phyloP scores from a whole-genome alignment of 2,113 vertebrate genomes.

The Dicaeum eximium region DNA sequence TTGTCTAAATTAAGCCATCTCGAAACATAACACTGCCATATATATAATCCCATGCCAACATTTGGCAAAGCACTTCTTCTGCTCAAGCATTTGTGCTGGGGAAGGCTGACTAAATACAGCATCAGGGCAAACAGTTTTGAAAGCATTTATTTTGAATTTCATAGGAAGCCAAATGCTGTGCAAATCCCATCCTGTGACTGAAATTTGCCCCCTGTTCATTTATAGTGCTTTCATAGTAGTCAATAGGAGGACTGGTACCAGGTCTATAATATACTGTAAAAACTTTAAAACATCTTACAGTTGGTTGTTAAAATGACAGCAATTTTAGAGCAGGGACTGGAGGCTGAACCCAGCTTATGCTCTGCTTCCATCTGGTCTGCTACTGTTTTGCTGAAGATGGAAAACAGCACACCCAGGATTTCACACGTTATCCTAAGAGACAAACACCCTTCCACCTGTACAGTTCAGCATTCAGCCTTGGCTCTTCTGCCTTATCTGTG shows the following conservation, averaged over 20 bases:
- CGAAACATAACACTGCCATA: not conserved
- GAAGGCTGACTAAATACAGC: constrained; percentile 25
- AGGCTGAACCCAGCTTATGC: not conserved
- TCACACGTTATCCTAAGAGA: not conserved
- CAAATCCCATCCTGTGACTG: not conserved
- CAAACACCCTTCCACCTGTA: not conserved
- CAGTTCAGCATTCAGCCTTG: not conserved
- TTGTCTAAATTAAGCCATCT: constrained; percentile 19
- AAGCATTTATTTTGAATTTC: constrained; percentile 1
- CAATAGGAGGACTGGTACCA: not conserved
- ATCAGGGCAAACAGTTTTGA: constrained; percentile 13
- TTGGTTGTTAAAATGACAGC: constrained; percentile 20
- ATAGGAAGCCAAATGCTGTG: not conserved
- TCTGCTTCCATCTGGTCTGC: constrained; percentile 44
- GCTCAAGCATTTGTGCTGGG: constrained; percentile 2
- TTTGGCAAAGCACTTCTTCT: constrained; percentile 20
- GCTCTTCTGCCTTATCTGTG: not conserved
- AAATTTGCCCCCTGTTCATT: not conserved
- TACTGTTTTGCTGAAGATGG: not conserved
- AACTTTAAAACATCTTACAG: not conserved
- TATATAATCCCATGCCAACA: constrained; percentile 18
- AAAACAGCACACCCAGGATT: not conserved
- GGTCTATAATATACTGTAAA: not conserved
- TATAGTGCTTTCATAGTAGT: not conserved
- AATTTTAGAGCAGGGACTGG: constrained; percentile 2